Evolutionary conservation across 2,113 vertebrate genomes (phyloP), one percentile per base, ranked within the genome.

Genomic region (Lampris incognitus): DNA sequence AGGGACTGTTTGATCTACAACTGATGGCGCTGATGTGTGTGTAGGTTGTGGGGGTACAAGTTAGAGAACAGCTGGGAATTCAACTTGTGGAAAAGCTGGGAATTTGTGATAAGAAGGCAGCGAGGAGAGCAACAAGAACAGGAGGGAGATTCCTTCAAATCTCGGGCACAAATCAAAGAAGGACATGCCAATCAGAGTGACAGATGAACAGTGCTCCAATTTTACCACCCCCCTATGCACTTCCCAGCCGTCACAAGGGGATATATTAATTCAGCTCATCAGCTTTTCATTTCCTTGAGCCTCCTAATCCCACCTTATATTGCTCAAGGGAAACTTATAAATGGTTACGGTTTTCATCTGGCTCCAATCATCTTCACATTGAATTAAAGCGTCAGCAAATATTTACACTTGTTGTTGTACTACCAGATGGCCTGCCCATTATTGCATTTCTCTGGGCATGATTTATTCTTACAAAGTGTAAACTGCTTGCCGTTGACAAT

Each of bases 241-340:
- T 90, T 83, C 88, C 92, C 89, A 94, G 94, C 93, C 89, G 93
- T 94, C 93, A 94, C 84, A 4, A 75, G 70, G 50, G 84, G 73
- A 72, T 90, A 94, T 91, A 92, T 93, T 93, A 91, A 93, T 95
- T 93, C 91, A 93, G 92, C 94, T 94, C 92, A 94, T 93, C 93
- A 94, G 92, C 85, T 89, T 91, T 91, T 92, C 92, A 92, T 94
- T 91, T 93, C 92, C 92, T 83, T 75, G 82, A 89, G 90, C 88
- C 94, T 86, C 90, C 86, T 91, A 92, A 93, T 90, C 86, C 90
- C 86, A 93, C 92, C 92, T 93, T 89, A 92, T 94, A 91, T 92
- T 90, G 91, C 93, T 93, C 87, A 86, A 85, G 86, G 92, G 89
- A 88, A 89, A 85, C 81, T 91, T 90, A 85, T 90, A 89, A 92